Percentiles rank a stretch among this genome's conserved stretches.
phyloP scores from a whole-genome alignment of 2,113 vertebrate genomes.

The Spilogale gracilis region DNA sequence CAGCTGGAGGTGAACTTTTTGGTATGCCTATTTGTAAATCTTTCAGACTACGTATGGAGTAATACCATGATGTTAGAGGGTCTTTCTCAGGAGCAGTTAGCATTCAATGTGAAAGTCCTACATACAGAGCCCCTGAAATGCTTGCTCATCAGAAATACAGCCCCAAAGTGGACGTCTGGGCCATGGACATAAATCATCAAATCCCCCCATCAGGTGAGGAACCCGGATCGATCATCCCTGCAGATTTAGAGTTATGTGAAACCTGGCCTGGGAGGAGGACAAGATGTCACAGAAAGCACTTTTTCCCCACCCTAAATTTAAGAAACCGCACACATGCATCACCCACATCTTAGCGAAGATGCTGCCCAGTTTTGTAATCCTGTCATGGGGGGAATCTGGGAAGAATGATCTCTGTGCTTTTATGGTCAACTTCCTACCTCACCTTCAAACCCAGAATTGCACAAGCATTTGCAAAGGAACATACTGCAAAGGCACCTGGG shows the following conservation, averaged over 20 bases:
- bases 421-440: neutral
- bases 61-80: constrained; percentile 90
- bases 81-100: constrained; percentile 90
- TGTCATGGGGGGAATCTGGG: neutral
- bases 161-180: constrained; percentile 94
- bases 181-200: constrained; percentile 89
- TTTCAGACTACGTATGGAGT: constrained; percentile 92
- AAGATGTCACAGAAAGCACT: neutral
- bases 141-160: constrained; percentile 93
- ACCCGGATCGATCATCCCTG: constrained; percentile 2
- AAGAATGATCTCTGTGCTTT: neutral
- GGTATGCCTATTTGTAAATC: constrained; percentile 70
- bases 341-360: neutral
- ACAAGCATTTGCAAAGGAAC: neutral
- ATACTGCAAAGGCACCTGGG: neutral
- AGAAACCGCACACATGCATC: neutral
- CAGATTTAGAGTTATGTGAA: constrained; percentile 40
- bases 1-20: constrained; percentile 47
- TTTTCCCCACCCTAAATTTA: neutral
- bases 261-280: constrained; percentile 5
- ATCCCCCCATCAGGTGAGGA: neutral
- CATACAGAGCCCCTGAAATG: constrained; percentile 92
- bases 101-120: constrained; percentile 92
- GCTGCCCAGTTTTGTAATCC: neutral
- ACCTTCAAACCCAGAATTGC: constrained; percentile 36